Evolutionary conservation across 2,113 vertebrate species (phyloP).

Genomic region (Atlantisia rogersi): DNA sequence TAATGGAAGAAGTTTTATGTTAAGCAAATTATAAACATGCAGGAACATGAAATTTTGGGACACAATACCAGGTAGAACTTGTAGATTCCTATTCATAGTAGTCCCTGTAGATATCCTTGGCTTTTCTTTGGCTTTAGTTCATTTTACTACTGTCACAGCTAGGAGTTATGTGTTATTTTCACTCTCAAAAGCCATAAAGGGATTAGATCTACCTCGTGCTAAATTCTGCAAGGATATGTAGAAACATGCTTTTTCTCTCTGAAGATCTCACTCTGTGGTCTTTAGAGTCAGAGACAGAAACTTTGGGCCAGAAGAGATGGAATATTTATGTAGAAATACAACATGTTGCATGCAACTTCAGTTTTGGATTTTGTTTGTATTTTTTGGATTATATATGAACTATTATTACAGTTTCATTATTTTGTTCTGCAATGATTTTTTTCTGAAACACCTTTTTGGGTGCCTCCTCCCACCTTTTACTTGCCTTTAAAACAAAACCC

Average conservation of each 20-base stretch:
- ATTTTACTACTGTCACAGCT: neutral
- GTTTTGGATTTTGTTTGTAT: neutral
- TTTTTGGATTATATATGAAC: neutral
- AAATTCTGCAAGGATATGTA: neutral
- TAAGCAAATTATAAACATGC: slow-evolving; percentile 36
- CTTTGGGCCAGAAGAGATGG: neutral
- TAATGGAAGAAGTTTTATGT: neutral
- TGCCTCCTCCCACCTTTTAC: neutral
- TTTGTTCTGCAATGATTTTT: neutral
- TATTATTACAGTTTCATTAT: neutral
- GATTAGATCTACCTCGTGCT: neutral
- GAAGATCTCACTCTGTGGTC: neutral
- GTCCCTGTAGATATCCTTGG: neutral
- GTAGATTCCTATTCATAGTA: neutral
- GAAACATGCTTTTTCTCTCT: neutral
- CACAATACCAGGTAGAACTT: neutral
- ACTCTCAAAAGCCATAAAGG: neutral
- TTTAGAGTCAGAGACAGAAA: neutral
- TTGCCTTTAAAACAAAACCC: neutral
- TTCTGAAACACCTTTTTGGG: neutral
- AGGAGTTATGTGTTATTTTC: slow-evolving; percentile 24
- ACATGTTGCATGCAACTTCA: neutral
- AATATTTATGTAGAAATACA: neutral
- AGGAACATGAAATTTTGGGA: slow-evolving; percentile 17
- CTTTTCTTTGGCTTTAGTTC: slow-evolving; percentile 18